Percentiles rank a stretch among this genome's conserved stretches.
phyloP scores from a whole-genome alignment of 2,113 vertebrate species.

The Xiphias gladius region DNA sequence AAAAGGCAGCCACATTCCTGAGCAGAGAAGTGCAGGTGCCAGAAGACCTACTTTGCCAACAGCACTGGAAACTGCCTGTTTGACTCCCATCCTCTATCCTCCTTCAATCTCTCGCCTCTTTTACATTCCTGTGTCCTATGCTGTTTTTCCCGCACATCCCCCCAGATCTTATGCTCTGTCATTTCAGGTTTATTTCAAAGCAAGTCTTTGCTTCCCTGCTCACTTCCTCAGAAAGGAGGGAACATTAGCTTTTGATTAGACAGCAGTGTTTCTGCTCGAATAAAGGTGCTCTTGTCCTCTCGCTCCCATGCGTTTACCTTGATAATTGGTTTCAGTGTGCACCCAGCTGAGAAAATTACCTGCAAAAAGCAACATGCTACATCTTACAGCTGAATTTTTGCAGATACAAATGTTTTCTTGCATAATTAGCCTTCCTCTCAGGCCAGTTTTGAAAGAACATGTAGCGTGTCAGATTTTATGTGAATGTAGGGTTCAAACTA shows the following conservation, averaged over 20 bases:
- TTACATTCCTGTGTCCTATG: neutral
- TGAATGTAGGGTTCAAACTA: neutral
- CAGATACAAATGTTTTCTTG: constrained; percentile 44
- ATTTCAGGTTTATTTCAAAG: constrained; percentile 44
- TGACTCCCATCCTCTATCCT: neutral
- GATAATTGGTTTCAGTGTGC: constrained; percentile 66
- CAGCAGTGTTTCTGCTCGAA: constrained; percentile 55
- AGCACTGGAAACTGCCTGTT: neutral
- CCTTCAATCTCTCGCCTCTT: neutral
- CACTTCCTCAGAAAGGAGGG: constrained; percentile 49
- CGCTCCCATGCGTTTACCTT: constrained; percentile 45
- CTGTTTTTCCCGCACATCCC: neutral
- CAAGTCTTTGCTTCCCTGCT: constrained; percentile 35
- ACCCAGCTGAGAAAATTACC: constrained; percentile 65
- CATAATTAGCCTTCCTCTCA: constrained; percentile 7
- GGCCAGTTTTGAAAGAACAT: neutral
- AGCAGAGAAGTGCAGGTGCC: constrained; percentile 57
- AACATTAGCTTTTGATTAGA: constrained; percentile 70
- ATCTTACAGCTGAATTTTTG: constrained; percentile 20
- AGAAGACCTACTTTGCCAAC: constrained; percentile 31
- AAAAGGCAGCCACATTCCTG: constrained; percentile 53
- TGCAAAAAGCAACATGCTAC: constrained; percentile 33
- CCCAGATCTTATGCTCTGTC: constrained; percentile 13
- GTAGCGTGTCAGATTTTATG: neutral
- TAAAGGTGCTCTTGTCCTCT: constrained; percentile 76